phyloP scores from a whole-genome alignment of 64 coral and sea anemone species.

The Hydrozoanthus tunicans region DNA sequence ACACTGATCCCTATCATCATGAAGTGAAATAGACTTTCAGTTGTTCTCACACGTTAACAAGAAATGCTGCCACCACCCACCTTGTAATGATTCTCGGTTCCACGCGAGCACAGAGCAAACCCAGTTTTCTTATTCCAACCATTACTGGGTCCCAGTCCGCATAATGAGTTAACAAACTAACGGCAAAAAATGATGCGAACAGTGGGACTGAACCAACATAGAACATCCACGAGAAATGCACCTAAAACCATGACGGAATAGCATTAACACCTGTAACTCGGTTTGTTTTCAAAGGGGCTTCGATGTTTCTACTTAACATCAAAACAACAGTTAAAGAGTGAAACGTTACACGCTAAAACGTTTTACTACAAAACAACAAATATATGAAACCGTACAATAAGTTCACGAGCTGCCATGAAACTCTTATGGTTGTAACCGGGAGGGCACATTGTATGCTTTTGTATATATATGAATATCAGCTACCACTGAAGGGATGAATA shows the following conservation, averaged over 20 bases:
- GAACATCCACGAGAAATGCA: constrained; percentile 89
- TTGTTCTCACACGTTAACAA: background rate
- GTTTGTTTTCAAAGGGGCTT: too few species aligned
- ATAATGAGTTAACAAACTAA: constrained; percentile 90
- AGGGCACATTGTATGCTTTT: too few species aligned
- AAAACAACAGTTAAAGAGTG: background rate
- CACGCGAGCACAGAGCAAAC: background rate
- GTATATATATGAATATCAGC: too few species aligned
- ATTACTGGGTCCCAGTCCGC: constrained; percentile 92
- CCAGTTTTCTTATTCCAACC: constrained; percentile 53
- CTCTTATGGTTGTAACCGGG: background rate
- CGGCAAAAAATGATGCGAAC: constrained; percentile 88
- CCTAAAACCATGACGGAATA: constrained; percentile 35
- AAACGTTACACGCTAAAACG: too few species aligned
- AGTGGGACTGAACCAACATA: constrained; percentile 80
- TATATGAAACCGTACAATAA: background rate
- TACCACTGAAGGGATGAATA: too few species aligned
- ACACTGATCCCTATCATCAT: too few species aligned
- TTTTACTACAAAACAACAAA: too few species aligned
- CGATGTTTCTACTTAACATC: too few species aligned
- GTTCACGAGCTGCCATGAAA: background rate
- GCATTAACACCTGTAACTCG: background rate
- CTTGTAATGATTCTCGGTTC: background rate
- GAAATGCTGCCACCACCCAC: background rate
- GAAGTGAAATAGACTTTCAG: too few species aligned